These are phyloP conservation scores for Bombus pyrosoma DNA, from an alignment of 1,140 invertebrate species.

Conservation along the genomic window DNA sequence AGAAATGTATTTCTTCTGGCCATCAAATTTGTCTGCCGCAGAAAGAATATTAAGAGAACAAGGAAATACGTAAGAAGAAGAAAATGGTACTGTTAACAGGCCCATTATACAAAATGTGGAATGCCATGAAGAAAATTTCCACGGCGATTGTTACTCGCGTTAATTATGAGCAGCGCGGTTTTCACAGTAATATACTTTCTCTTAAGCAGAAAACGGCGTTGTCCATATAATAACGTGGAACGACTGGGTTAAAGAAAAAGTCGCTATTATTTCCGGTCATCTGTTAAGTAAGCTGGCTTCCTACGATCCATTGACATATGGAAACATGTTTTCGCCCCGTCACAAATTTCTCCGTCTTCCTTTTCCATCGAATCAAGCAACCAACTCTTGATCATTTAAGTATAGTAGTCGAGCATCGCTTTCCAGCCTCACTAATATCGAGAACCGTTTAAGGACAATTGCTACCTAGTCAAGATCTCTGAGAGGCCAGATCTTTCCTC, in stretches of 20 bases:
- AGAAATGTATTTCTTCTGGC: not conserved
- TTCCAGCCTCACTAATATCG: slow-evolving; percentile 35
- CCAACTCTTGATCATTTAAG: slow-evolving; percentile 3
- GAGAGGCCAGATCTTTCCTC: slow-evolving; percentile 17
- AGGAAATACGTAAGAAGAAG: not conserved
- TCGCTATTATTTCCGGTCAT: slow-evolving; percentile 56
- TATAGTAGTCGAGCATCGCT: slow-evolving; percentile 33
- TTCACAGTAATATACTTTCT: slow-evolving; percentile 30
- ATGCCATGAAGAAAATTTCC: not conserved
- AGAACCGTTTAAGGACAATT: slow-evolving; percentile 64
- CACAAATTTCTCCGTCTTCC: slow-evolving; percentile 15
- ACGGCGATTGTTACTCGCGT: not conserved
- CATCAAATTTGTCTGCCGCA: not conserved
- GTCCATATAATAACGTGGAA: not conserved
- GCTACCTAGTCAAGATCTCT: slow-evolving; percentile 51
- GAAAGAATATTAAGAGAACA: not conserved
- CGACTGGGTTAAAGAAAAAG: not conserved
- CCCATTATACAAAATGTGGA: slow-evolving; percentile 2
- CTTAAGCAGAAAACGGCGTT: not conserved
- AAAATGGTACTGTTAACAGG: not conserved
- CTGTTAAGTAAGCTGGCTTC: slow-evolving; percentile 33
- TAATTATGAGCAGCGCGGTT: slow-evolving; percentile 12
- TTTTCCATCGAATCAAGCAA: not conserved
- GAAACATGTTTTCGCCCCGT: slow-evolving; percentile 18
- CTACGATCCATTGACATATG: slow-evolving; percentile 56